Conservation (phyloP, 2,888 invertebrate genomes). For the Pilophorus perplexus region DNA sequence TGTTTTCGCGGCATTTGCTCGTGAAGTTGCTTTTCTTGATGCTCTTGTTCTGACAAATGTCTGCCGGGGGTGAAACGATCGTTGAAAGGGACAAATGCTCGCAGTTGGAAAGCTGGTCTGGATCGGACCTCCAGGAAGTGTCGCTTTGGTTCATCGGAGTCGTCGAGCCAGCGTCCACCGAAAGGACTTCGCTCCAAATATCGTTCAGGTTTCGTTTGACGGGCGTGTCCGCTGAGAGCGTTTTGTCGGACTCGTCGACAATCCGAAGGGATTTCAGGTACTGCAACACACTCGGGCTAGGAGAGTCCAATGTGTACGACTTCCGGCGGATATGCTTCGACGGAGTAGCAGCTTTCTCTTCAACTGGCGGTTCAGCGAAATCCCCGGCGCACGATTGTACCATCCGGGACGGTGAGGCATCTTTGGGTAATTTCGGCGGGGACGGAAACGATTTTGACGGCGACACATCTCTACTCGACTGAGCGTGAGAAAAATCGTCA, state of each 20-base stretch:
- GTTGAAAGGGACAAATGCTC: too few species aligned
- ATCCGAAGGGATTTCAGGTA: slow-evolving; percentile 42
- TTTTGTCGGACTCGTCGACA: background rate
- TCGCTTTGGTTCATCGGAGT: slow-evolving; percentile 11
- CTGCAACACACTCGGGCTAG: slow-evolving; percentile 48
- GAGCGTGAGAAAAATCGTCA: slow-evolving; percentile 23
- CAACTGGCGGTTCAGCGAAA: slow-evolving; percentile 7
- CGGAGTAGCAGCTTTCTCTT: slow-evolving; percentile 10
- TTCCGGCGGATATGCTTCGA: slow-evolving; percentile 47
- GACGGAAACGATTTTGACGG: slow-evolving; percentile 7
- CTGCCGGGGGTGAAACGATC: too few species aligned
- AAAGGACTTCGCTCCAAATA: slow-evolving; percentile 24
- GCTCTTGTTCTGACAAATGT: too few species aligned
- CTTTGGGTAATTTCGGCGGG: background rate
- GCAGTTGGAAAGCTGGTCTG: background rate
- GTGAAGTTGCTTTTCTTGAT: too few species aligned
- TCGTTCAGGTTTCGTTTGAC: slow-evolving; percentile 41
- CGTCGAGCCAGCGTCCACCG: background rate
- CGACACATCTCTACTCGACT: slow-evolving; percentile 24
- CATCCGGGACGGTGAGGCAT: background rate
- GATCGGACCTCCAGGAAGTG: slow-evolving; percentile 13
- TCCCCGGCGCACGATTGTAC: background rate
- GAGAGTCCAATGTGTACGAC: slow-evolving; percentile 49
- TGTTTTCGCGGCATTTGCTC: background rate
- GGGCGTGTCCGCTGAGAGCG: background rate